A percentile compares a stretch with the other conserved stretches of the same genome.
Evolutionary conservation across 2,113 vertebrate genomes (phyloP).

Genomic region (Thalassoma bifasciatum): DNA sequence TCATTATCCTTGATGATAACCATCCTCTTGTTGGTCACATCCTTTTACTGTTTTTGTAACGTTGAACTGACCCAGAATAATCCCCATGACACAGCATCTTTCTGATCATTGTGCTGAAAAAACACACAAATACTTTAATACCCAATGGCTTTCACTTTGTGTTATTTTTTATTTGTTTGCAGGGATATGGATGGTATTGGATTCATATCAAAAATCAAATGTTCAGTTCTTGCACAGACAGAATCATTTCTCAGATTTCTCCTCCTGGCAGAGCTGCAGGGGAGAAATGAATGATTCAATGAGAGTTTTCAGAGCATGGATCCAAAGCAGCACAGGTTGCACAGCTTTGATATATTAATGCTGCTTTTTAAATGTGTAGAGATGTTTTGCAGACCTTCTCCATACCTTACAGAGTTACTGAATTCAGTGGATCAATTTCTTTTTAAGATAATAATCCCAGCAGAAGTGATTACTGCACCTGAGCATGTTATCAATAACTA

Average conservation of each 20-base stretch:
- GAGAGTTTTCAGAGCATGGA: background rate
- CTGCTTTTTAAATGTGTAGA: background rate
- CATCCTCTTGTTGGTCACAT: too few species aligned
- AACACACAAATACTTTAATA: too few species aligned
- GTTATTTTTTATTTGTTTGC: too few species aligned
- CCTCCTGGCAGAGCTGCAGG: background rate
- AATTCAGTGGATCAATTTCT: background rate
- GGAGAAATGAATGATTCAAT: background rate
- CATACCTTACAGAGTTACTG: background rate
- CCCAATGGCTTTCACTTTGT: too few species aligned
- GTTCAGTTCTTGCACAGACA: background rate
- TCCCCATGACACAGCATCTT: too few species aligned
- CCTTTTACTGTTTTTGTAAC: too few species aligned
- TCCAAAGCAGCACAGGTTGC: background rate
- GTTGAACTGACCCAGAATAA: too few species aligned
- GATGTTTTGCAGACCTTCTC: background rate
- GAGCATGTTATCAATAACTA: constrained; percentile 16
- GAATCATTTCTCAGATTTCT: background rate
- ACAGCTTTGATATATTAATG: background rate
- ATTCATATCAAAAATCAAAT: too few species aligned
- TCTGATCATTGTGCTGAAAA: too few species aligned
- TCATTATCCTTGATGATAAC: too few species aligned
- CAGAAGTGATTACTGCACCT: background rate
- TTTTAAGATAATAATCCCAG: background rate
- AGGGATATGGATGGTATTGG: too few species aligned